Evolutionary conservation across 2,113 vertebrate genomes (phyloP).

Genomic region (Xyrauchen texanus): DNA sequence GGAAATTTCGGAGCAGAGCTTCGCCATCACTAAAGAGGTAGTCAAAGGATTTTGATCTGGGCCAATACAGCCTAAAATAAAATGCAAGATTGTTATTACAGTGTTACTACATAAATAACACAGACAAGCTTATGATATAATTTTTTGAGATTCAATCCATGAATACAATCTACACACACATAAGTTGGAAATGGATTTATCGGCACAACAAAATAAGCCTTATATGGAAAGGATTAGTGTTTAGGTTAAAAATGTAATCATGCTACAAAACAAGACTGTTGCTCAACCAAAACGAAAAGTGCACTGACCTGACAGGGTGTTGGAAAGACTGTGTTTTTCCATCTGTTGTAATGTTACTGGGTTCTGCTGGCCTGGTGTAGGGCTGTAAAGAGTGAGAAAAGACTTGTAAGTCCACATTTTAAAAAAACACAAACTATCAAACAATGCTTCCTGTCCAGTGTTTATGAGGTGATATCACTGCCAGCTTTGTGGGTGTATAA

Average conservation of each 20-base stretch:
- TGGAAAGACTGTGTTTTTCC: constrained; percentile 72
- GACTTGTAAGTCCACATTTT: constrained; percentile 43
- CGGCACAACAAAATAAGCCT: not conserved
- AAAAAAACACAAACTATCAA: constrained; percentile 35
- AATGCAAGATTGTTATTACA: constrained; percentile 36
- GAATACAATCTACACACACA: no score
- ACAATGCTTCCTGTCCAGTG: constrained; percentile 43
- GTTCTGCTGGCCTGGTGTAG: constrained; percentile 56
- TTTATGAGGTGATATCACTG: constrained; percentile 38
- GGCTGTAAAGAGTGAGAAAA: constrained; percentile 60
- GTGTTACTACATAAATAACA: not conserved
- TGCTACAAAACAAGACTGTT: not conserved
- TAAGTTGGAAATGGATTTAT: no score
- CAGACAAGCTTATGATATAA: not conserved
- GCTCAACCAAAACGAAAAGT: constrained; percentile 11
- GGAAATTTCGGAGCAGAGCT: constrained; percentile 79
- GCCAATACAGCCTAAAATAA: constrained; percentile 81
- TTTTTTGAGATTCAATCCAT: no score
- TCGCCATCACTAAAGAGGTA: constrained; percentile 81
- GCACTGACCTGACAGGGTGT: constrained; percentile 77
- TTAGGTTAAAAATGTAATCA: not conserved
- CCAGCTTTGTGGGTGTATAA: constrained; percentile 38
- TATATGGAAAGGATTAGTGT: not conserved
- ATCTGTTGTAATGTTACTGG: constrained; percentile 53
- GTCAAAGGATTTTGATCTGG: constrained; percentile 80